A percentile compares a stretch with the other conserved stretches of the same genome.
Conservation (phyloP, 2,113 vertebrate genomes). For the Chionodraco myersi region DNA sequence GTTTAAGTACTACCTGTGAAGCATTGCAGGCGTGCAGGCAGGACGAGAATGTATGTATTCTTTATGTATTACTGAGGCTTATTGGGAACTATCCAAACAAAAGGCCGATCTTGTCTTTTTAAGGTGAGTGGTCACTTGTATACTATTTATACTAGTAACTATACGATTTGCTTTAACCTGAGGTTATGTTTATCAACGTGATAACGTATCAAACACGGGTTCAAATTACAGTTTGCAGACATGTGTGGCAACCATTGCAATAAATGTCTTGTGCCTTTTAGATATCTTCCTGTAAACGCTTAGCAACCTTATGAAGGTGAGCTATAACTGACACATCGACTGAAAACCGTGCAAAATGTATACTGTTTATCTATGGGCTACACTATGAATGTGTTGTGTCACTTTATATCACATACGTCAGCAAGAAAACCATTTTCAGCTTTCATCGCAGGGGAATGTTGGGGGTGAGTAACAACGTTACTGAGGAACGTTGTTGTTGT, state of each 20-base stretch:
- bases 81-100: not conserved
- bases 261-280: no score
- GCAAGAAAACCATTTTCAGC: not conserved
- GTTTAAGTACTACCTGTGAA: not conserved
- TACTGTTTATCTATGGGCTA: no score
- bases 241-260: no score
- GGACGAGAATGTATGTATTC: not conserved
- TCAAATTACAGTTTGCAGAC: no score
- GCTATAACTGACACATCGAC: no score
- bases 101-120: not conserved
- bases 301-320: no score
- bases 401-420: not conserved
- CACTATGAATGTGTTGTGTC: no score
- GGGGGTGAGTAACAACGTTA: not conserved
- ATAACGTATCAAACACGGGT: not conserved
- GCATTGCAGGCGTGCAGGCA: not conserved
- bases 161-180: not conserved
- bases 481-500: no score
- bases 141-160: not conserved
- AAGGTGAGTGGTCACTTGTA: slow-evolving; percentile 1
- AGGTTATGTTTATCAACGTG: no score
- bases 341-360: no score
- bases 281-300: no score
- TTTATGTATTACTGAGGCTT: not conserved
- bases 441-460: not conserved